These are phyloP conservation scores for Cliona cf. orientalis DNA, from an alignment of 37 sponge, comb jelly and placozoan species.

Conservation along the genomic window DNA sequence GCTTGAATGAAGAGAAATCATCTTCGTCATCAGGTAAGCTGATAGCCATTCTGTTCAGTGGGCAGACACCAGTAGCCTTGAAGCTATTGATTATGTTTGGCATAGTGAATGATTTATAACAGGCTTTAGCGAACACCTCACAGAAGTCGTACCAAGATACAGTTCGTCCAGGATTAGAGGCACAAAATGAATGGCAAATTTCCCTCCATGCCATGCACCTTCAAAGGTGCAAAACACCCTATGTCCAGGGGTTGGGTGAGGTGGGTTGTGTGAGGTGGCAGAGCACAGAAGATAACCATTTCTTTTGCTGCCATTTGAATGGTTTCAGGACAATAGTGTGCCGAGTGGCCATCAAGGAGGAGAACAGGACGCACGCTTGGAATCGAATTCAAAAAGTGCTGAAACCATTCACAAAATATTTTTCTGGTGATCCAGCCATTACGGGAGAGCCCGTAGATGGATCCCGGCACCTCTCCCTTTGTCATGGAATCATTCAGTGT, in stretches of 20 bases:
- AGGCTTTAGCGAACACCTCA: constrained; percentile 33
- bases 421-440: constrained; percentile 57
- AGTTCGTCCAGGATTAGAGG: constrained; percentile 30
- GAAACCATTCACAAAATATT: constrained; percentile 58
- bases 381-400: constrained; percentile 40
- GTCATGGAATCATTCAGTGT: constrained; percentile 1
- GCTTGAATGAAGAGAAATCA: no score
- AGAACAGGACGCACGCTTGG: constrained; percentile 65
- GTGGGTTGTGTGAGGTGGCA: constrained; percentile 84
- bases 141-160: constrained; percentile 29
- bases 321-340: constrained; percentile 42
- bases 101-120: constrained; percentile 43
- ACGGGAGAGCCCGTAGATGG: constrained; percentile 51
- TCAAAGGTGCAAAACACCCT: constrained; percentile 53
- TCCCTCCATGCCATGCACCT: constrained; percentile 39
- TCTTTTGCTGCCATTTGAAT: constrained; percentile 55
- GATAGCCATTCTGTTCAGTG: constrained; percentile 13
- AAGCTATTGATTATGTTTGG: constrained; percentile 49
- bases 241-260: constrained; percentile 73
- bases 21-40: neutral
- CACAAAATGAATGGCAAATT: constrained; percentile 28
- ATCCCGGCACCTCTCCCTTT: constrained; percentile 60
- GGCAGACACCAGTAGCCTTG: constrained; percentile 46
- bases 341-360: constrained; percentile 75
- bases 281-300: constrained; percentile 26